Evolutionary conservation across 2,797 vertebrate species (phyloP), one percentile per base, ranked within the genome.

Genomic region (Accipiter superciliosus): DNA sequence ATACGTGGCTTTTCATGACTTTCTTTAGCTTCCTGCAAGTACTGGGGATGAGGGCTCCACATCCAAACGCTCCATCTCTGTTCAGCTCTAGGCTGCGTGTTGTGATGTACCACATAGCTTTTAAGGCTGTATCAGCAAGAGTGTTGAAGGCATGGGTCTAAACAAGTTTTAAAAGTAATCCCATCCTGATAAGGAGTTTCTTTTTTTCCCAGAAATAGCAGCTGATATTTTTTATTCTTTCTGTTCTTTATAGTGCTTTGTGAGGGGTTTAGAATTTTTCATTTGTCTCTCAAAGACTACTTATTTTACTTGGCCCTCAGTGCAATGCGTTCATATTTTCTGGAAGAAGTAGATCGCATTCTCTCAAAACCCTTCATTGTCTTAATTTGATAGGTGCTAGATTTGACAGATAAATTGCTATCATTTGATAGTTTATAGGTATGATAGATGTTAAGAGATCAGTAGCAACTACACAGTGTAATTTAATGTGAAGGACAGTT

Each of bases 401-500:
- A 9, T 82, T 88, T 53, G 80, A 26, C 42, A 37, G 78, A 25
- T 25, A 25, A 61, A 17, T 42, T 72, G 61, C 12, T 42, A 3
- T 67, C 37, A 22, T 55, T 29, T 52, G 25, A 5, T 5, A 40
- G n/a, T 3, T 74, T 71, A 15, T 21, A 39, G 74, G 7, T 45
- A 2, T 42, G 71, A n/a, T 31, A 82, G 59, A 49, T 87, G 83
- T 63, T 81, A 85, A 24, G 91, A 94, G 73, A 72, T 22, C 61
- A 10, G 33, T 10, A 28, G 58, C 37, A 29, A 87, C 93, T 95
- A 53, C 94, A 70, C 90, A 59, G 86, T 87, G 82, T 70, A 91
- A 91, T 96, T 96, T 96, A 87, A 90, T 59, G 93, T 91, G 97
- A 97, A 96, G 63, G 83, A 90, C n/a, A 28, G 94, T 95, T 96